These are phyloP conservation scores for Diorhabda elongata DNA, from an alignment of 1,140 invertebrate genomes.

Conservation along the genomic window DNA sequence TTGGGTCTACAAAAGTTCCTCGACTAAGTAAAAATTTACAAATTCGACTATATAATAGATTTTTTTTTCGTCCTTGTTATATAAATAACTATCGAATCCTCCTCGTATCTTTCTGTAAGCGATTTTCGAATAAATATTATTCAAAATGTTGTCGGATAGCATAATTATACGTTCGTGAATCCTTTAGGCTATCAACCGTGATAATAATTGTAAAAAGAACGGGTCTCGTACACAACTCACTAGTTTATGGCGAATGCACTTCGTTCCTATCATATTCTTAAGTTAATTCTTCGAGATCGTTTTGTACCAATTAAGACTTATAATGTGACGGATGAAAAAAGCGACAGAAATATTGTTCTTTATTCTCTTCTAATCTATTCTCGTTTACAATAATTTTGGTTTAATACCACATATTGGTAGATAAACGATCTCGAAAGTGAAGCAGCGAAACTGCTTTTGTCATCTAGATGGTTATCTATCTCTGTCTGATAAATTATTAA, in stretches of 20 bases:
- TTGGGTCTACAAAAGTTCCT: no score
- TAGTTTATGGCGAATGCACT: no score
- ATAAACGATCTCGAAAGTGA: conserved; percentile 17
- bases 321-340: no score
- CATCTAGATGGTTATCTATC: conserved; percentile 15
- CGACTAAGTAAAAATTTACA: no score
- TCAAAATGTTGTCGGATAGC: conserved; percentile 12
- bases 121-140: neutral
- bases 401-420: conserved; percentile 19
- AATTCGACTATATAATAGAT: no score
- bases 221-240: neutral
- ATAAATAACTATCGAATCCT: no score
- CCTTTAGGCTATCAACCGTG: conserved; percentile 20
- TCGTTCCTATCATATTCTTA: no score
- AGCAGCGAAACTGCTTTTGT: conserved; percentile 18
- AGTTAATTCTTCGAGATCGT: no score
- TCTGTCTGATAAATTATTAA: conserved; percentile 14
- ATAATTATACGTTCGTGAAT: conserved; percentile 21
- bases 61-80: no score
- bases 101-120: neutral
- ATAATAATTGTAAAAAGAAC: conserved; percentile 18
- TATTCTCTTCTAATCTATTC: conserved; percentile 19
- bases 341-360: conserved; percentile 9
- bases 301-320: no score
- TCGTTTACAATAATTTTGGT: conserved; percentile 7